Evolutionary conservation across 2,113 vertebrate genomes (phyloP).

Genomic region (Pygoscelis antarcticus): DNA sequence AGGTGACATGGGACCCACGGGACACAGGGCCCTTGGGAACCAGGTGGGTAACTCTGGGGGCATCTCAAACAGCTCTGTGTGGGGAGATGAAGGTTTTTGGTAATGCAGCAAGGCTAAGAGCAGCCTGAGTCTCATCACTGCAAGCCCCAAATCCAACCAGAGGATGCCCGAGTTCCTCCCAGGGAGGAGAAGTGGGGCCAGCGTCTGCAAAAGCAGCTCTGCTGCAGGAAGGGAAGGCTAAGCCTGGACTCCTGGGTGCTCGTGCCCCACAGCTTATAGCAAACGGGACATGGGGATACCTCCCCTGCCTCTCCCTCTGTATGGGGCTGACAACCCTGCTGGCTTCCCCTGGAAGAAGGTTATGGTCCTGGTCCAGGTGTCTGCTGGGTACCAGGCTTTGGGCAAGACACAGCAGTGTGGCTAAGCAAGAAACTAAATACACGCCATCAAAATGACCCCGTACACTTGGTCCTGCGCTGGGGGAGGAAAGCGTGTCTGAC

Average conservation of each 20-base stretch:
- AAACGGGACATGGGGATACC: background rate
- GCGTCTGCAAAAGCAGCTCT: background rate
- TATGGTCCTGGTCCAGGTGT: background rate
- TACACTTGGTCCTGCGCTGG: too few relatives aligned
- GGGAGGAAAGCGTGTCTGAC: background rate
- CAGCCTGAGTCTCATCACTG: background rate
- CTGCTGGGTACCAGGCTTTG: background rate
- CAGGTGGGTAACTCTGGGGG: background rate
- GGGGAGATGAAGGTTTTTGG: background rate
- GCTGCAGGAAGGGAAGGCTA: too few relatives aligned
- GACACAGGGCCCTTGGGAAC: background rate
- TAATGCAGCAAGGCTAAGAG: background rate
- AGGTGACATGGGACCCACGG: background rate
- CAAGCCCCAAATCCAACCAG: background rate
- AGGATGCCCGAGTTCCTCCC: background rate
- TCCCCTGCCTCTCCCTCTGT: background rate
- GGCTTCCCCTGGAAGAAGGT: background rate
- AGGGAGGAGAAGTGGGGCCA: background rate
- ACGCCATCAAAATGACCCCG: background rate
- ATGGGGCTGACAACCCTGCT: background rate
- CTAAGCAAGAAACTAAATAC: background rate
- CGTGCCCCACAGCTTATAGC: background rate
- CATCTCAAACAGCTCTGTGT: background rate
- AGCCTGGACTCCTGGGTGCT: background rate
- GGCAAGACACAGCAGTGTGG: background rate